Conservation (phyloP, 2,888 invertebrate species). For the Epinotia nisella region DNA sequence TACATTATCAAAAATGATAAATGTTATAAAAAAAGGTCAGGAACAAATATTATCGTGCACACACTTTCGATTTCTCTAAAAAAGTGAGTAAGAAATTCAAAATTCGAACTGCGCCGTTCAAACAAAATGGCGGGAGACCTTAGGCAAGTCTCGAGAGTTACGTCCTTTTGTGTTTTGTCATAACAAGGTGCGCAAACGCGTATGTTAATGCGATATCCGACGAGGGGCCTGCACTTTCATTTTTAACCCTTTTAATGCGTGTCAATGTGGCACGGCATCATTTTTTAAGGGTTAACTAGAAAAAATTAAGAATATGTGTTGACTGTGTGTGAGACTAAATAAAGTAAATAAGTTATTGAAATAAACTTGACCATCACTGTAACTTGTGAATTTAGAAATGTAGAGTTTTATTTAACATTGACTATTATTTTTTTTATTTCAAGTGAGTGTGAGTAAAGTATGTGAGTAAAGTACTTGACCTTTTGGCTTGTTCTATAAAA, state of each 20-base stretch:
- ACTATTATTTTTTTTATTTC: too few relatives aligned
- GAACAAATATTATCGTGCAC: constrained; percentile 38
- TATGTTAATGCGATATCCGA: constrained; percentile 43
- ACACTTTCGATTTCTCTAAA: constrained; percentile 44
- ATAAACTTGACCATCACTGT: neutral
- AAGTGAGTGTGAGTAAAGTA: too few relatives aligned
- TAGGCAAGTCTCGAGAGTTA: neutral
- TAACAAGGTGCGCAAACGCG: constrained; percentile 38
- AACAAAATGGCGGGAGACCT: constrained; percentile 8
- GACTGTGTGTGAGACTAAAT: neutral
- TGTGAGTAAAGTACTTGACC: too few relatives aligned
- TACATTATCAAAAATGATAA: constrained; percentile 23
- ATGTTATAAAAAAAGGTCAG: constrained; percentile 28
- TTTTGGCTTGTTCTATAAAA: too few relatives aligned
- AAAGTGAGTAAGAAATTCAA: constrained; percentile 31
- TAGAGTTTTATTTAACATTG: too few relatives aligned
- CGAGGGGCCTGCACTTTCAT: constrained; percentile 32
- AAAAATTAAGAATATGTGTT: neutral
- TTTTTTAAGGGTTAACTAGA: constrained; percentile 26
- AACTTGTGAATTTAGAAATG: too few relatives aligned
- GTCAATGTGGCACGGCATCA: constrained; percentile 14
- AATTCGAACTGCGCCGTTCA: constrained; percentile 6
- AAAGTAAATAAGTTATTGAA: neutral
- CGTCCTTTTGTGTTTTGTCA: neutral
- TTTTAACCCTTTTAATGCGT: constrained; percentile 32